Percentiles rank a stretch among this genome's conserved stretches.
These are phyloP conservation scores for Haplochromis burtoni DNA, from an alignment of 2,113 vertebrate genomes.

Conservation along the genomic window DNA sequence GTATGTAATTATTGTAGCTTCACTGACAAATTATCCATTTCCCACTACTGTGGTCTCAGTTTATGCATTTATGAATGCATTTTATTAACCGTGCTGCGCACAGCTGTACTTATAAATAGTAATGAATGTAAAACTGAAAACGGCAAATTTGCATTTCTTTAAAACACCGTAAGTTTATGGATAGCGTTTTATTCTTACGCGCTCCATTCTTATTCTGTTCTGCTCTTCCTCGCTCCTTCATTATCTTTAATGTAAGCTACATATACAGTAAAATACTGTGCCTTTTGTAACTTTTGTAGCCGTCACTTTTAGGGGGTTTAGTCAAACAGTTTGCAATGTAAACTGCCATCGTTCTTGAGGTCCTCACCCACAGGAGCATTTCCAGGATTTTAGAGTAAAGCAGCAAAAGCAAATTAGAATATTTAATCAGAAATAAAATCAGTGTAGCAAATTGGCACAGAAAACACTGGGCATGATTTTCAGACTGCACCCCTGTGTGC, in stretches of 20 bases:
- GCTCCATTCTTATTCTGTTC: not conserved
- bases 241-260: not conserved
- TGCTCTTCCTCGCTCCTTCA: not conserved
- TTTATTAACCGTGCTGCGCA: conserved; percentile 21
- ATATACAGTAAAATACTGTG: not conserved
- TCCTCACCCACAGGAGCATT: not conserved
- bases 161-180: not conserved
- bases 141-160: conserved; percentile 11
- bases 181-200: not conserved
- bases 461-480: not conserved
- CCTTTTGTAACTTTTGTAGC: not conserved
- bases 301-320: not conserved
- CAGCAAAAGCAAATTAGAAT: not conserved
- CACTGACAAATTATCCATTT: not conserved
- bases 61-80: conserved; percentile 31
- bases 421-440: not conserved
- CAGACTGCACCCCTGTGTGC: not conserved
- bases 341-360: not conserved
- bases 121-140: conserved; percentile 18
- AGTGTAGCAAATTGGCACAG: not conserved
- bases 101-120: conserved; percentile 29
- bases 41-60: not conserved
- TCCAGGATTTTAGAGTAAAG: not conserved
- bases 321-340: not conserved
- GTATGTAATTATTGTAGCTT: conserved; percentile 7